Percentiles rank a stretch among this genome's conserved stretches.
These are phyloP conservation scores for Limnephilus rhombicus DNA, from an alignment of 2,888 invertebrate species.

Conservation along the genomic window DNA sequence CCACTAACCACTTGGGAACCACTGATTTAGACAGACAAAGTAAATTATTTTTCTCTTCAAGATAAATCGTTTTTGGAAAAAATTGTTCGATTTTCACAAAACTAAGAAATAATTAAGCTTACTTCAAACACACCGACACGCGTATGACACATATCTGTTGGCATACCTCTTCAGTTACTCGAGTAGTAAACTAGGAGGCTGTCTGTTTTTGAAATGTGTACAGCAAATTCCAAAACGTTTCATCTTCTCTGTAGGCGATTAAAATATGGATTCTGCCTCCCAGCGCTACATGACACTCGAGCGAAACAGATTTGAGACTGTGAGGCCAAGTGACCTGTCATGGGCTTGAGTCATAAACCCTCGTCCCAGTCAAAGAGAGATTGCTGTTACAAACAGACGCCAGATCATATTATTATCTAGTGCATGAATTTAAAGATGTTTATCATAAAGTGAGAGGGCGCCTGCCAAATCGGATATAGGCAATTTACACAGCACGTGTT, in stretches of 20 bases:
- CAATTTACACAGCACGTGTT: neutral
- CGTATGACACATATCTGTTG: neutral
- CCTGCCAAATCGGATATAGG: neutral
- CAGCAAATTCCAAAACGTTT: neutral
- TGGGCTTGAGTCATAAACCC: neutral
- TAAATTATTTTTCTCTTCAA: too few relatives aligned
- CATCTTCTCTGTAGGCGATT: neutral
- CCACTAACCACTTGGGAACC: too few relatives aligned
- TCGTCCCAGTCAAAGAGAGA: neutral
- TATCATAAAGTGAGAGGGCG: neutral
- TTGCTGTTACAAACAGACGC: neutral
- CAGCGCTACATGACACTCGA: neutral
- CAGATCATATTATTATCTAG: neutral
- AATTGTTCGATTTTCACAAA: neutral
- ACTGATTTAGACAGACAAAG: too few relatives aligned
- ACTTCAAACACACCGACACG: neutral
- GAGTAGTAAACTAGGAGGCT: neutral
- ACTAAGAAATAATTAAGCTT: neutral
- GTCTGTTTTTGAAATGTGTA: neutral
- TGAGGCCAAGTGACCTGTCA: neutral
- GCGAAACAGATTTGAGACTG: neutral
- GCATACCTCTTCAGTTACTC: neutral
- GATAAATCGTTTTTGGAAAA: neutral
- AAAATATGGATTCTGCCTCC: neutral
- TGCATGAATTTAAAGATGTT: neutral